phyloP scores from a whole-genome alignment of 2,113 vertebrate species.

The Falco punctatus region DNA sequence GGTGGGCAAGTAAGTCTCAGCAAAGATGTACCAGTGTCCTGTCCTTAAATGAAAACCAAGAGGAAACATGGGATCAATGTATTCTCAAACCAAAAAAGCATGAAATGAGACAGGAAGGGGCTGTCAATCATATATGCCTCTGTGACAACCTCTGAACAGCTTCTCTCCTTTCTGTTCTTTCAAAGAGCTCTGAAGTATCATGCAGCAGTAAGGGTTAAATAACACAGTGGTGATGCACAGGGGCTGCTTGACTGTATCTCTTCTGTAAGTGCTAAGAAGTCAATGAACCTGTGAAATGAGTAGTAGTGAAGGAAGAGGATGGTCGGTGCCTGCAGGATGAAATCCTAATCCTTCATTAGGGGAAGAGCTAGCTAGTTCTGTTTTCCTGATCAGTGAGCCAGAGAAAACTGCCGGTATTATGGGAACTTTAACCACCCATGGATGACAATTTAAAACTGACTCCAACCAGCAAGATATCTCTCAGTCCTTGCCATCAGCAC shows the following conservation, averaged over 20 bases:
- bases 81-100: neutral
- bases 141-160: neutral
- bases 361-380: neutral
- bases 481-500: neutral
- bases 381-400: conserved; percentile 2
- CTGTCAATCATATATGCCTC: neutral
- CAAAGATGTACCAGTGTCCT: neutral
- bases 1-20: neutral
- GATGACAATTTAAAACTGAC: neutral
- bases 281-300: neutral
- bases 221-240: neutral
- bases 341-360: neutral
- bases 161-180: neutral
- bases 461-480: neutral
- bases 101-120: neutral
- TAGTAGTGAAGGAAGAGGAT: neutral
- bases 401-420: neutral
- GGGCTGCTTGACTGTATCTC: neutral
- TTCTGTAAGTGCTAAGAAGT: neutral
- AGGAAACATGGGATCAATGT: neutral
- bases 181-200: neutral
- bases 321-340: neutral
- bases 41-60: neutral
- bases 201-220: neutral
- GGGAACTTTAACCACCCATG: neutral